phyloP scores from a whole-genome alignment of 2,888 invertebrate species.

The Meghimatium bilineatum region DNA sequence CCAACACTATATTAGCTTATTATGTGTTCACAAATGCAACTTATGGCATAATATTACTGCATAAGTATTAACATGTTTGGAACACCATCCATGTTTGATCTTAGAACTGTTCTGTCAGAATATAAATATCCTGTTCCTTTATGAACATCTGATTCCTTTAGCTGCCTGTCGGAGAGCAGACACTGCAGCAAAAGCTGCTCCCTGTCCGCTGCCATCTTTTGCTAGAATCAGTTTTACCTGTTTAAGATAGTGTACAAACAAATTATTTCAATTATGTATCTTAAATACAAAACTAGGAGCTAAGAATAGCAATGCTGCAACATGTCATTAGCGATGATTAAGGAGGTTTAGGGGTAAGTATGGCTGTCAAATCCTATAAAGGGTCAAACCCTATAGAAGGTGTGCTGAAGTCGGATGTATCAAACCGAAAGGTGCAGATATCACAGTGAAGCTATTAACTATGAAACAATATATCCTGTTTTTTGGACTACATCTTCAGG shows the following conservation, averaged over 20 bases:
- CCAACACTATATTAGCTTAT: background rate
- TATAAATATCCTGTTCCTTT: background rate
- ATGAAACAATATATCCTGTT: no score
- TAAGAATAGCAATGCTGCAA: no score
- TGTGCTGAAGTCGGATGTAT: no score
- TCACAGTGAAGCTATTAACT: no score
- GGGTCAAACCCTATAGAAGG: no score
- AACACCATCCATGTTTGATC: background rate
- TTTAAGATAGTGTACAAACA: slow-evolving; percentile 15
- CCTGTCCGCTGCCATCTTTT: slow-evolving; percentile 90
- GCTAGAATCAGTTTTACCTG: slow-evolving; percentile 84
- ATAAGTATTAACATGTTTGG: background rate
- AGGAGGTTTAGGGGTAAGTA: no score
- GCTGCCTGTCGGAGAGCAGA: slow-evolving; percentile 79
- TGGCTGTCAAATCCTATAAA: no score
- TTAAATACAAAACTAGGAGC: no score
- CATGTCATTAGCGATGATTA: no score
- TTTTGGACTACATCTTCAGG: no score
- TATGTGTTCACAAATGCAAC: background rate
- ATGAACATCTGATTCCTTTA: slow-evolving; percentile 49
- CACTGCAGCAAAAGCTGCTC: slow-evolving; percentile 87
- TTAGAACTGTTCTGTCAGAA: background rate
- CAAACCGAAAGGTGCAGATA: no score
- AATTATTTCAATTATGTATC: no score
- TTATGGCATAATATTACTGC: background rate